Conservation (phyloP, 1,140 invertebrate species). For the Pectinophora gossypiella region DNA sequence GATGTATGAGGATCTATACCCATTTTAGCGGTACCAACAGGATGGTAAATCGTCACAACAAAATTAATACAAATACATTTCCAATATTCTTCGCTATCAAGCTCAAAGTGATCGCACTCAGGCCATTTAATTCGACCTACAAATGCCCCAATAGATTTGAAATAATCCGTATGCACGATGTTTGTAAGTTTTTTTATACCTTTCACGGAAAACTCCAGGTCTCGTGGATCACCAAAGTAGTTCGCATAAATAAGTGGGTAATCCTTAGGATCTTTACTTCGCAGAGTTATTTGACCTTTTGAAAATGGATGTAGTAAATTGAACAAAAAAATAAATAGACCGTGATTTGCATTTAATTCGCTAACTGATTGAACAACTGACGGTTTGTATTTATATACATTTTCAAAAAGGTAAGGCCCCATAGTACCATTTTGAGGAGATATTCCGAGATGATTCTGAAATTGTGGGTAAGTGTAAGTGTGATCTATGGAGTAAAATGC, state of each 20-base stretch:
- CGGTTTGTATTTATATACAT: slow-evolving; percentile 33
- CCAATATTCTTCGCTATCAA: slow-evolving; percentile 79
- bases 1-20: slow-evolving; percentile 75
- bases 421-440: slow-evolving; percentile 25
- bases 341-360: slow-evolving; percentile 50
- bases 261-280: slow-evolving; percentile 60
- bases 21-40: slow-evolving; percentile 86
- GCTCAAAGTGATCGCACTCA: slow-evolving; percentile 55
- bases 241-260: slow-evolving; percentile 88
- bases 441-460: slow-evolving; percentile 39
- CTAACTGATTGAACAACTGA: slow-evolving; percentile 49
- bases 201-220: slow-evolving; percentile 79
- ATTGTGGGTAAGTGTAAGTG: slow-evolving; percentile 41
- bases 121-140: slow-evolving; percentile 62
- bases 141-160: slow-evolving; percentile 53
- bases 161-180: slow-evolving; percentile 59
- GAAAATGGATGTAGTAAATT: slow-evolving; percentile 74
- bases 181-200: slow-evolving; percentile 62
- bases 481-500: slow-evolving; percentile 39
- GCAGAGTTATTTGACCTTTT: slow-evolving; percentile 58
- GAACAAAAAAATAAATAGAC: slow-evolving; percentile 46
- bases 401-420: slow-evolving; percentile 9
- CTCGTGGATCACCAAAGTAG: slow-evolving; percentile 84
- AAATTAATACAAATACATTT: slow-evolving; percentile 78
- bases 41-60: slow-evolving; percentile 80